Evolutionary conservation across 2,113 vertebrate species (phyloP), one percentile per base, ranked within the genome.

Genomic region (Mionectes macconnelli): DNA sequence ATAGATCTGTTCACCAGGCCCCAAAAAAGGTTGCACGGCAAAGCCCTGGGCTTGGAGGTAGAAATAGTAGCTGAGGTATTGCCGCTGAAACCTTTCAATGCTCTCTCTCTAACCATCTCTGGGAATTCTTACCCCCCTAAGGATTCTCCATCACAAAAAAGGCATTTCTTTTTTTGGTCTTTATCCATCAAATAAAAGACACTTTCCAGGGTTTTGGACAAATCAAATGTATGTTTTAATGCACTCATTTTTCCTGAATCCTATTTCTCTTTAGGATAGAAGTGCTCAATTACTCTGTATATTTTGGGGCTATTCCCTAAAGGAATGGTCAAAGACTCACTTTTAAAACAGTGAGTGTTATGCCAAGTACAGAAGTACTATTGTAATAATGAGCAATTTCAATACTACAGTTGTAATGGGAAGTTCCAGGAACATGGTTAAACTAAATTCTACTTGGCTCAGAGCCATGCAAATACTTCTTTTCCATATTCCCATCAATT

Each of bases 351-450:
- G 18, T 21, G 52, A 73, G 64, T 76, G 39, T 31, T 83, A 60
- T 67, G 87, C 39, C 59, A 83, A 93, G 40, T 33, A 89, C 75
- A 90, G 69, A 94, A 92, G 77, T 75, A 89, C 52, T 73, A 63
- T 57, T 84, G 70, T 89, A 83, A 75, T 60, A 94, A 93, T 6
- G n/a, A 96, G 69, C 28, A 86, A 91, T 83, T 91, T 92, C 82
- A 81, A 79, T 69, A 90, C 27, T 94, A 53, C 19, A 92, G 63
- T 40, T 88, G 40, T 77, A 96, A 88, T 4, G 9, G 45, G 74
- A 90, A 95, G 81, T 95, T 96, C 84, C 95, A 87, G 78, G 79
- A 97, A 96, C 2, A 6, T 4, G 30, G 42, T 74, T 85, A 83
- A 75, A 85, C 52, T 91, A 74, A 93, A 85, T 91, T 86, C 70